Evolutionary conservation across 2,797 vertebrate genomes (phyloP), one percentile per base, ranked within the genome.

Genomic region (Lophotriccus pileatus): DNA sequence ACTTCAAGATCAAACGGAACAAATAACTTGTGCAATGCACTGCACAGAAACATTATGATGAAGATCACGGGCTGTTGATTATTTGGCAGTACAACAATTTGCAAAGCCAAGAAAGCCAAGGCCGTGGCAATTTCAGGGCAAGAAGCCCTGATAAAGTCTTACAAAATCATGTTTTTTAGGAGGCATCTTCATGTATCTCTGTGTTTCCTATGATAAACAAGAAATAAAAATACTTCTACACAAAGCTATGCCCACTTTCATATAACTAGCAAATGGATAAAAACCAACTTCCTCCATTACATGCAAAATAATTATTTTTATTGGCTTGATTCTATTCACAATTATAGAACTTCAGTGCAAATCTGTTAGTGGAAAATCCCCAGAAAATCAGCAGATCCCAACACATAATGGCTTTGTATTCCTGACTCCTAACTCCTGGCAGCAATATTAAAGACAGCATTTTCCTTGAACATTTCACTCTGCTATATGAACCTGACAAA

Each of bases 51-150:
- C 16, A 81, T 12, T 14, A 70, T 1, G 4, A 36, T 74, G n/a
- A 89, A 74, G 34, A 84, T 36, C 16, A 79, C 3, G 44, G 55
- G 19, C 74, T 89, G 37, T 39, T 92, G 59, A 73, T 37, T 90
- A 41, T 85, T 93, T 92, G 83, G 84, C 68, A 91, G 79, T 68
- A 60, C 28, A 95, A 92, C 66, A 73, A 17, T 94, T 94, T 92
- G 80, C 70, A 95, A 95, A 96, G 79, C 82, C 90, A 97, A 92
- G 85, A 92, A 95, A 97, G 52, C 64, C 76, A 94, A 52, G 53
- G 95, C 44, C 53, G 80, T 41, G 85, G 46, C 69, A 94, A 95
- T 86, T 96, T 92, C 43, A 90, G 62, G 52, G 60, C 63, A 93
- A 86, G 34, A 74, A 63, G 1, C 8, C 41, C 18, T 30, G 68